These are phyloP conservation scores for Aphodius granarius DNA, from an alignment of 2,888 invertebrate genomes.

Conservation along the genomic window DNA sequence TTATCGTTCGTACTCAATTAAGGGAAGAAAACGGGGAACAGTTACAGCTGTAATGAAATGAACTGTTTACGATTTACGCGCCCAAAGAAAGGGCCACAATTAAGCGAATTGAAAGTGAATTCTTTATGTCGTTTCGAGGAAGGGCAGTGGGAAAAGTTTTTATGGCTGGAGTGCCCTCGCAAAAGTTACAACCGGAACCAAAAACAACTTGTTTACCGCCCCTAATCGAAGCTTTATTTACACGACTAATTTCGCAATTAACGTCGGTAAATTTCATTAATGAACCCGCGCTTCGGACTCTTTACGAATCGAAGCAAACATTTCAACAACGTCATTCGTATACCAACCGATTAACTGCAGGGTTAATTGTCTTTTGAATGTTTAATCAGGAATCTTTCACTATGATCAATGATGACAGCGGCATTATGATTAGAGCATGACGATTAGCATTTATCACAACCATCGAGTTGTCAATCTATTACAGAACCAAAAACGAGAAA, in stretches of 20 bases:
- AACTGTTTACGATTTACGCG: not conserved
- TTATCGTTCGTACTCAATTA: not conserved
- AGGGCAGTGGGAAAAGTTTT: not conserved
- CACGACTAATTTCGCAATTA: not conserved
- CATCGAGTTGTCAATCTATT: too few species aligned
- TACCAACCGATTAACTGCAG: not conserved
- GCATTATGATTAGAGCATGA: too few species aligned
- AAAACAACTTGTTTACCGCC: not conserved
- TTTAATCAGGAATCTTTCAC: not conserved
- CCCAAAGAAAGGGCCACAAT: not conserved
- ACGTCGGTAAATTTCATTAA: not conserved
- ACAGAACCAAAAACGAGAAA: too few species aligned
- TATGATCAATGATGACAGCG: too few species aligned
- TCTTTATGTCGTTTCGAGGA: not conserved
- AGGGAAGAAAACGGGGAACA: not conserved
- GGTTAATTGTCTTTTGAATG: not conserved
- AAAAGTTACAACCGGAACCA: not conserved
- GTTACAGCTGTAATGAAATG: not conserved
- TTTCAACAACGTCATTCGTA: not conserved
- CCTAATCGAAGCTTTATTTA: not conserved
- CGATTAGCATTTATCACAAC: too few species aligned
- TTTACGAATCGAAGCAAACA: not conserved
- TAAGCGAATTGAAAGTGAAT: not conserved
- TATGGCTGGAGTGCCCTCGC: not conserved
- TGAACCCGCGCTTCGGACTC: not conserved